These are phyloP conservation scores for Drosophila paranaensis DNA, from an alignment of 2,888 invertebrate genomes.

Conservation along the genomic window DNA sequence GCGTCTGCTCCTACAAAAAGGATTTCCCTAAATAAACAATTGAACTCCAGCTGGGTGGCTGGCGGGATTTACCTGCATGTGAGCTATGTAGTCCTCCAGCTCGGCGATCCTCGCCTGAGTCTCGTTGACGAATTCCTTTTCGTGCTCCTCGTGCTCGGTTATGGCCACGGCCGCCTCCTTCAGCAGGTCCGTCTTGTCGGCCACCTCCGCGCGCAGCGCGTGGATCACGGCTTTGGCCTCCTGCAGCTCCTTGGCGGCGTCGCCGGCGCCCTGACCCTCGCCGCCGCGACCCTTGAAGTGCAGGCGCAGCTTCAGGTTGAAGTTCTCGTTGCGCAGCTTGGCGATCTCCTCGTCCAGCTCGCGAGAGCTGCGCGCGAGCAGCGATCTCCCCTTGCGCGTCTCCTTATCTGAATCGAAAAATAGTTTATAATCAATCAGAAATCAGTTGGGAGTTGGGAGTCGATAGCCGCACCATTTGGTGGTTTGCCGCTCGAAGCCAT, in stretches of 20 bases:
- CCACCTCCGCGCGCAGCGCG: background rate
- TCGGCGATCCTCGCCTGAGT: background rate
- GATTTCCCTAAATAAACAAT: too few species aligned
- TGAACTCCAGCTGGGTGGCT: too few species aligned
- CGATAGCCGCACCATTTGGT: background rate
- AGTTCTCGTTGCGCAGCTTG: slow-evolving; percentile 5
- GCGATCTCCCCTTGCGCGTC: too few species aligned
- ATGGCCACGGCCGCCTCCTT: background rate
- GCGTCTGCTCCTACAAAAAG: too few species aligned
- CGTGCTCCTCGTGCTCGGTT: slow-evolving; percentile 2
- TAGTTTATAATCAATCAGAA: too few species aligned
- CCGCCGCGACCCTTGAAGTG: background rate
- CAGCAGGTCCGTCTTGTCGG: slow-evolving; percentile 5
- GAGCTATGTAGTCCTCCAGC: background rate
- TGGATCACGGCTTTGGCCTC: background rate
- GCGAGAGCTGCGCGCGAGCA: background rate
- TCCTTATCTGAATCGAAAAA: too few species aligned
- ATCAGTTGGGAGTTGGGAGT: too few species aligned
- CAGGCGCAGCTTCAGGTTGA: slow-evolving; percentile 10
- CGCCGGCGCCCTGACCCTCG: too few species aligned
- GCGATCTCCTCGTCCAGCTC: background rate
- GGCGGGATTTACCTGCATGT: background rate
- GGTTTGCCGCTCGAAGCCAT: background rate
- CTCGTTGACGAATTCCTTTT: background rate
- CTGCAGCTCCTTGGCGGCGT: background rate